Base-by-base conservation (phyloP, 1,140 invertebrate species). In the Drosophila hydei region DNA sequence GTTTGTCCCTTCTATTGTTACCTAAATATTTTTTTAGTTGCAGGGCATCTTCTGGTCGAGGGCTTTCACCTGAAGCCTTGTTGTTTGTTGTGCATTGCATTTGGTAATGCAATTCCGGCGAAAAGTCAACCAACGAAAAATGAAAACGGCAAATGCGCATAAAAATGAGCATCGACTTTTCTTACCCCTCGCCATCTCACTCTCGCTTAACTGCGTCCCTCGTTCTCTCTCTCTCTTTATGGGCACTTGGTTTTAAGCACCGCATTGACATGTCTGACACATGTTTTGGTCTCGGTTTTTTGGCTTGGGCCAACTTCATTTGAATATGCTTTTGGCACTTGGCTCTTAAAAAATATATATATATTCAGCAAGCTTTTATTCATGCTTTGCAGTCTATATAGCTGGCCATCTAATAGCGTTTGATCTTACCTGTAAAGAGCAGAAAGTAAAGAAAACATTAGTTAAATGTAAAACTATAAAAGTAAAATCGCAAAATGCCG, bases 281-380 rank as follows among this genome's bases (percentile, higher is more conserved):
- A 85, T 85, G 80, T 85, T 85, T 76, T 63, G 63, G 70, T 73
- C 58, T 45, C 19, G 63, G 52, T 56, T 58, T 64, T 71, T 76
- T 76, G 59, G 61, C 74, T 75, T 55, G 64, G 60, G 36, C 70
- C 71, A 85, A 81, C 70, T 81, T 85, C 62, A 85, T 85, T 85
- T 85, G 74, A 87, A 85, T 85, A 81, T 47, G 70, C 78, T 85
- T 85, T 85, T 85, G 81, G 81, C 77, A 85, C 80, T 77, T 87
- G 74, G 38, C 73, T 84, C 75, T 80, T 85, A 78, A 84, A 42
- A 42, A 42, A 16, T 16, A 14, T 16, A 42, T 16, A 42, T 16
- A 70, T 61, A 67, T 65, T 73, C 54, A 61, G 43, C 56, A 79
- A 79, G 70, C 60, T 59, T 63, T 70, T 72, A 59, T 83, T 75